A percentile compares a stretch with the other conserved stretches of the same genome.
These are phyloP conservation scores for Agrotis exclamationis DNA, from an alignment of 2,888 invertebrate species.

Conservation along the genomic window DNA sequence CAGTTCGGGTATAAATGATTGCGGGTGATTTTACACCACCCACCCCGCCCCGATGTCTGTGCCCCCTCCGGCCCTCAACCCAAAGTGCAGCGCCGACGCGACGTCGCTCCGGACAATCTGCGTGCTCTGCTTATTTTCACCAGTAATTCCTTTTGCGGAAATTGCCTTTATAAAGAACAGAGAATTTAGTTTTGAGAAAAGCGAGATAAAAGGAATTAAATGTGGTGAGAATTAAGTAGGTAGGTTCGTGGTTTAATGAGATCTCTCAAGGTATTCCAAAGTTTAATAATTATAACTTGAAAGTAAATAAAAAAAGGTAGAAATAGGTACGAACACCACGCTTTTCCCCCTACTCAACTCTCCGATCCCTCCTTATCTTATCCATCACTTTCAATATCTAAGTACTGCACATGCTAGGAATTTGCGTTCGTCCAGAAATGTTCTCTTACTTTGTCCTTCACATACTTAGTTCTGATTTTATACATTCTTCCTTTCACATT, in stretches of 20 bases:
- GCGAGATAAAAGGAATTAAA: slow-evolving; percentile 73
- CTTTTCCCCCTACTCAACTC: too few species aligned
- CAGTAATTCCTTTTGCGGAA: slow-evolving; percentile 90
- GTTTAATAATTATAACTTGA: not conserved
- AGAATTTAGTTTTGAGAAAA: slow-evolving; percentile 82
- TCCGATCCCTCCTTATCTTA: too few species aligned
- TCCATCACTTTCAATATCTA: too few species aligned
- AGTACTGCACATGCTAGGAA: too few species aligned
- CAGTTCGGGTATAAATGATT: slow-evolving; percentile 91
- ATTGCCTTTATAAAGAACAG: slow-evolving; percentile 90
- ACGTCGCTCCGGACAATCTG: slow-evolving; percentile 90
- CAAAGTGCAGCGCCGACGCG: slow-evolving; percentile 88
- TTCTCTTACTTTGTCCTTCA: too few species aligned
- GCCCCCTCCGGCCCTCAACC: slow-evolving; percentile 76
- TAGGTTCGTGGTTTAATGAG: slow-evolving; percentile 16
- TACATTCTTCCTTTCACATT: too few species aligned
- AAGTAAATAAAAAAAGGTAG: not conserved
- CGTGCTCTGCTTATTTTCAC: slow-evolving; percentile 91
- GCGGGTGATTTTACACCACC: slow-evolving; percentile 91
- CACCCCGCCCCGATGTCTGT: slow-evolving; percentile 80
- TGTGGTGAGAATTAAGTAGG: slow-evolving; percentile 36
- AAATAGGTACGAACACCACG: too few species aligned
- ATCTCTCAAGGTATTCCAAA: not conserved
- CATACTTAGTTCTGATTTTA: too few species aligned
- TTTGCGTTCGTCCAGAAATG: too few species aligned